Conservation (phyloP, 2,888 invertebrate genomes). For the Julus scanicus region DNA sequence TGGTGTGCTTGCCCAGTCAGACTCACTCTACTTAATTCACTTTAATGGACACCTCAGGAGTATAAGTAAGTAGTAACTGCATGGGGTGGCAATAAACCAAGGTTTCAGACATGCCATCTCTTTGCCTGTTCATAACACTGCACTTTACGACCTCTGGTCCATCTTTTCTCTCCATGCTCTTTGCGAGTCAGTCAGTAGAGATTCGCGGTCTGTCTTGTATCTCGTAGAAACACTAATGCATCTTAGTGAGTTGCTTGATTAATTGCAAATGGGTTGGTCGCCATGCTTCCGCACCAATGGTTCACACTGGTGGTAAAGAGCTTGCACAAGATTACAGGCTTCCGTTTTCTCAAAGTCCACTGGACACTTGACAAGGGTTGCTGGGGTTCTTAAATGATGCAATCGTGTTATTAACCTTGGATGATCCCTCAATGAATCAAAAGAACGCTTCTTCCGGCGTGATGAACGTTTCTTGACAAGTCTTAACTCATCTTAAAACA, state of each 20-base stretch:
- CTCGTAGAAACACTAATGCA: neutral
- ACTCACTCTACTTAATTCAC: neutral
- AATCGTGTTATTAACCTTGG: neutral
- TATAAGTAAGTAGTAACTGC: neutral
- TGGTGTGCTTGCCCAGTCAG: neutral
- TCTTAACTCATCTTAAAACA: neutral
- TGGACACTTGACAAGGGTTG: neutral
- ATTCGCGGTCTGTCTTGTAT: neutral
- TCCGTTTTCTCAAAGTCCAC: neutral
- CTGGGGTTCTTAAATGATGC: neutral
- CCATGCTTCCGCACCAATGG: neutral
- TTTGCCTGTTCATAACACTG: neutral
- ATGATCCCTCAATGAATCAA: neutral
- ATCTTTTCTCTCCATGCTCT: neutral
- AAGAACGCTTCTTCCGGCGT: neutral
- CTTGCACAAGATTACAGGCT: neutral
- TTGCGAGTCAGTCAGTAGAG: neutral
- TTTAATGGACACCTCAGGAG: neutral
- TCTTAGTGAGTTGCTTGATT: neutral
- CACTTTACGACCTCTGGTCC: neutral
- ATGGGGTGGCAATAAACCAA: slow-evolving; percentile 2
- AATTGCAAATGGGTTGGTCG: neutral
- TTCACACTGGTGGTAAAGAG: neutral
- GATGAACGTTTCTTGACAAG: neutral
- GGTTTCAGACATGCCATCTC: neutral